These are phyloP conservation scores for Tipula unca DNA, from an alignment of 2,888 invertebrate species.

Conservation along the genomic window DNA sequence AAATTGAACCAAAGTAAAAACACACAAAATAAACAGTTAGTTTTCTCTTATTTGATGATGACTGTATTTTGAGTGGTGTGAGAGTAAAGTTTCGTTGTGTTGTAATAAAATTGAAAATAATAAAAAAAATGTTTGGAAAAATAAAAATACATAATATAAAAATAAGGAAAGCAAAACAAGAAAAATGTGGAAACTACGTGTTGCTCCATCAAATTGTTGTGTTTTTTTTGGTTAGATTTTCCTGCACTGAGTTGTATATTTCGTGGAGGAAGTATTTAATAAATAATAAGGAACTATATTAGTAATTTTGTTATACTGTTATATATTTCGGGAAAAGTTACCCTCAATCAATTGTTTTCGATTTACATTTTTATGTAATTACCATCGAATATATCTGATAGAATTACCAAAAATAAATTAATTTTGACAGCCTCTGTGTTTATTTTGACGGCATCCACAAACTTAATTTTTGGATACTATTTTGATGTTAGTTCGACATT, in stretches of 20 bases:
- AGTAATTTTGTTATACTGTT: too few species aligned
- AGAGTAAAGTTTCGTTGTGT: neutral
- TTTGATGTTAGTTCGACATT: too few species aligned
- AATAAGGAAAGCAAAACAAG: neutral
- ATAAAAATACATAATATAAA: neutral
- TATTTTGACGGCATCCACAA: too few species aligned
- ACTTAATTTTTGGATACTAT: too few species aligned
- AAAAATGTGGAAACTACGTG: constrained; percentile 19
- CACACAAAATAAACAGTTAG: neutral
- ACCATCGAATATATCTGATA: too few species aligned
- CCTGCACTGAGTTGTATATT: neutral
- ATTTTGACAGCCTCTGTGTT: too few species aligned
- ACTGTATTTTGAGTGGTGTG: neutral
- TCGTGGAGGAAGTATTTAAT: neutral
- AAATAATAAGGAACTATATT: too few species aligned
- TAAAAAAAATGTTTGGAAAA: constrained; percentile 1
- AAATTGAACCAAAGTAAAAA: neutral
- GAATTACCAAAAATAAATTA: too few species aligned
- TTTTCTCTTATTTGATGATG: neutral
- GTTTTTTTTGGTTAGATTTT: neutral
- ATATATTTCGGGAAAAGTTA: too few species aligned
- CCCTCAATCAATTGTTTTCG: too few species aligned
- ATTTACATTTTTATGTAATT: too few species aligned
- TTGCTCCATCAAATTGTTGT: neutral
- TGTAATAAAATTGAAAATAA: constrained; percentile 1